Percentiles rank a stretch among this genome's conserved stretches.
phyloP scores from a whole-genome alignment of 2,797 vertebrate genomes.

The Siniperca obscura region DNA sequence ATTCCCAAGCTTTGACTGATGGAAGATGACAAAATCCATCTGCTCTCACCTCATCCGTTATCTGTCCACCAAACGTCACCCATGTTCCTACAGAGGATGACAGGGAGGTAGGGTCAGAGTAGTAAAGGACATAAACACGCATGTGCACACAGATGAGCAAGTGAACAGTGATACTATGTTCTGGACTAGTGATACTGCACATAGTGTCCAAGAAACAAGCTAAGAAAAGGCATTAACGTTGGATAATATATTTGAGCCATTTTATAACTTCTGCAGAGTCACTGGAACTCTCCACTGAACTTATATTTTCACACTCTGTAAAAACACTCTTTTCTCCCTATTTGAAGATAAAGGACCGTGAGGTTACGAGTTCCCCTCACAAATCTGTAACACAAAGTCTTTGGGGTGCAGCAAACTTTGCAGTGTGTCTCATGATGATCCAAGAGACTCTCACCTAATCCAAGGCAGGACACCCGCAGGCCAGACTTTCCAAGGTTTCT shows the following conservation, averaged over 20 bases:
- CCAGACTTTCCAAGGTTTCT: slow-evolving; percentile 99
- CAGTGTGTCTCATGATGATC: slow-evolving; percentile 17
- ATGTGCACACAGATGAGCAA: slow-evolving; percentile 9
- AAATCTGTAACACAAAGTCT: slow-evolving; percentile 22
- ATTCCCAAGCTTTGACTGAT: slow-evolving; percentile 62
- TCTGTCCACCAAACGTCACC: slow-evolving; percentile 99
- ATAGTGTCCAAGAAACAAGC: slow-evolving; percentile 14
- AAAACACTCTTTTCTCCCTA: neutral
- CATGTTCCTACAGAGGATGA: slow-evolving; percentile 89
- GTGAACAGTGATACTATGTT: slow-evolving; percentile 7
- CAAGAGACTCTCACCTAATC: slow-evolving; percentile 88
- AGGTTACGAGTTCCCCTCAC: slow-evolving; percentile 9
- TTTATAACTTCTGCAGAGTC: slow-evolving; percentile 13
- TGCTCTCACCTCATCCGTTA: slow-evolving; percentile 95
- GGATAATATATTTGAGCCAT: slow-evolving; percentile 6
- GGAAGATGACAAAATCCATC: slow-evolving; percentile 66
- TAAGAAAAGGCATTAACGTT: neutral
- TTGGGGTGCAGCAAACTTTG: slow-evolving; percentile 30
- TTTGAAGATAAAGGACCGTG: neutral
- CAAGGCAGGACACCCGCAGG: slow-evolving; percentile 97
- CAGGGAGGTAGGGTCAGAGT: slow-evolving; percentile 41
- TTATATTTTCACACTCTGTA: neutral
- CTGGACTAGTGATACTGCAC: neutral
- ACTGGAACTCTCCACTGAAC: slow-evolving; percentile 2
- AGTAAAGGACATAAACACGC: slow-evolving; percentile 47